These are phyloP conservation scores for Eumerus sabulonum DNA, from an alignment of 2,888 invertebrate genomes.

Conservation along the genomic window DNA sequence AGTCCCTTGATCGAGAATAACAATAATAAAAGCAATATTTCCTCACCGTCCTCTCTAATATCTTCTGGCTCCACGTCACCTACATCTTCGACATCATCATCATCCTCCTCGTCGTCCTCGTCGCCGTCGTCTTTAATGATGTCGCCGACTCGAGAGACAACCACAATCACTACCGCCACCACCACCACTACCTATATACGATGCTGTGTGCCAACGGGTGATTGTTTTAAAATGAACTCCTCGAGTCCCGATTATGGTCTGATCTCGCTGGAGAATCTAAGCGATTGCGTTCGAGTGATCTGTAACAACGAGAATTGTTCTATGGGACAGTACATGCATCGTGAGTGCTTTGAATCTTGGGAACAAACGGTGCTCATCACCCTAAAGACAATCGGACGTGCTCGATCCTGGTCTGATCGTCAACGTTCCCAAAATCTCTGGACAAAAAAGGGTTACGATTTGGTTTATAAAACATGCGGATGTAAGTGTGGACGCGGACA, in stretches of 20 bases:
- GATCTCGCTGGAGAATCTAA: slow-evolving; percentile 84
- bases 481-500: slow-evolving; percentile 96
- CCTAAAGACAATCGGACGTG: slow-evolving; percentile 93
- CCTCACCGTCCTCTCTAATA: slow-evolving; percentile 20
- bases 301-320: slow-evolving; percentile 97
- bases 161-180: too few relatives aligned
- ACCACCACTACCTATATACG: slow-evolving; percentile 78
- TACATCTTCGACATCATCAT: not conserved
- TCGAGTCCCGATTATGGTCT: slow-evolving; percentile 79
- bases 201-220: slow-evolving; percentile 91
- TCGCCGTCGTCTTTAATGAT: slow-evolving; percentile 69
- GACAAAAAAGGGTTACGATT: slow-evolving; percentile 98
- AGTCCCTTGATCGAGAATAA: slow-evolving; percentile 22
- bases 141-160: slow-evolving; percentile 72
- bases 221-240: slow-evolving; percentile 85
- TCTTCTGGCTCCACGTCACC: not conserved
- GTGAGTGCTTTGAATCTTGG: slow-evolving; percentile 96
- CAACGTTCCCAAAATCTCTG: slow-evolving; percentile 96
- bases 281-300: slow-evolving; percentile 91
- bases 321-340: slow-evolving; percentile 95
- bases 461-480: slow-evolving; percentile 96
- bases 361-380: slow-evolving; percentile 93
- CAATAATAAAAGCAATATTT: slow-evolving; percentile 39
- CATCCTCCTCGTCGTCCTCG: slow-evolving; percentile 23
- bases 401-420: slow-evolving; percentile 96